A percentile compares a stretch with the other conserved stretches of the same genome.
These are phyloP conservation scores for Aphaenogaster ashmeadi DNA, from an alignment of 1,140 invertebrate species.

Conservation along the genomic window DNA sequence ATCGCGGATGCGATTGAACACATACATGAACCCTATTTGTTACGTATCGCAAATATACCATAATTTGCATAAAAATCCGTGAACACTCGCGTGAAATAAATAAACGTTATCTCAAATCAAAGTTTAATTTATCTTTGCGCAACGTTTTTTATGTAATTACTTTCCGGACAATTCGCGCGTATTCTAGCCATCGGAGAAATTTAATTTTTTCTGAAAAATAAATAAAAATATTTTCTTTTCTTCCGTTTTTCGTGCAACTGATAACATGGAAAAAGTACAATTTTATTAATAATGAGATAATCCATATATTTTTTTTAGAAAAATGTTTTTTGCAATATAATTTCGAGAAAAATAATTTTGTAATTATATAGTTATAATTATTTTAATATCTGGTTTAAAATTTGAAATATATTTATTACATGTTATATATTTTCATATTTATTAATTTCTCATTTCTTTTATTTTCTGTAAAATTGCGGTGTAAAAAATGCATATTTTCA, in stretches of 20 bases:
- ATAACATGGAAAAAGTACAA: not conserved
- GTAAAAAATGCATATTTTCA: not conserved
- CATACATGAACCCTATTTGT: not conserved
- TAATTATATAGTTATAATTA: not conserved
- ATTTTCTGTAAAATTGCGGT: not conserved
- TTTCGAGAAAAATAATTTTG: not conserved
- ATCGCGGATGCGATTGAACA: not conserved
- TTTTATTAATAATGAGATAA: not conserved
- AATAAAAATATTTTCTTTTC: not conserved
- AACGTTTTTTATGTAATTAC: not conserved
- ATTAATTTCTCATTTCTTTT: not conserved
- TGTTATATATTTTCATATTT: not conserved
- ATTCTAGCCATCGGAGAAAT: not conserved
- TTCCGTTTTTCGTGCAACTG: not conserved
- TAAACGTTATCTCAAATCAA: constrained; percentile 1
- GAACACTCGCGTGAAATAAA: not conserved
- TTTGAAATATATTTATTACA: not conserved
- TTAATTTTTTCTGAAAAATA: constrained; percentile 1
- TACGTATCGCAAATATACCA: not conserved
- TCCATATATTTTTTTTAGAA: not conserved
- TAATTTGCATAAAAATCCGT: constrained; percentile 20
- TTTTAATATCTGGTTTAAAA: not conserved
- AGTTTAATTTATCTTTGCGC: not conserved
- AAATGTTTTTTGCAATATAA: not conserved
- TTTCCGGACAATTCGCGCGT: not conserved